Conservation (phyloP, 53 echinoderm and acorn worm genomes). For the Temnopleurus reevesii region DNA sequence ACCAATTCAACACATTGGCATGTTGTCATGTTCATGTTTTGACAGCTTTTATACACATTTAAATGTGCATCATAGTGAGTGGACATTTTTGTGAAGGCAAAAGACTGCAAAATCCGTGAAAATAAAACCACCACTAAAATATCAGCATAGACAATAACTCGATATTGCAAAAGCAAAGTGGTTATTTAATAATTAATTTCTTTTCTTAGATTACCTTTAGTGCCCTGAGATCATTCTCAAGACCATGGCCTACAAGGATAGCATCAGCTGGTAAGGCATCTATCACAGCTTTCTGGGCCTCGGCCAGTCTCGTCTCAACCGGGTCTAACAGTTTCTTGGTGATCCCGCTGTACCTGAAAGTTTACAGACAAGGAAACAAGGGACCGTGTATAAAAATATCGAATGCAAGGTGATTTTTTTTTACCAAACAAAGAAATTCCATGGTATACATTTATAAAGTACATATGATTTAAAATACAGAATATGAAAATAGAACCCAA, state of each 20-base stretch:
- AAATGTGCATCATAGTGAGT: no score
- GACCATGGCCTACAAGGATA: slow-evolving; percentile 91
- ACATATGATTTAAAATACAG: background rate
- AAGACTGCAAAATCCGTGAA: no score
- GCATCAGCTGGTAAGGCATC: slow-evolving; percentile 73
- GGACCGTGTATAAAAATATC: no score
- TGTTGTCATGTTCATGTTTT: no score
- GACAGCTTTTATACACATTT: no score
- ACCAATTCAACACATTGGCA: no score
- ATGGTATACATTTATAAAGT: background rate
- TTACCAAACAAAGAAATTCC: background rate
- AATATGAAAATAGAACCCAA: background rate
- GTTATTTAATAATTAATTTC: no score
- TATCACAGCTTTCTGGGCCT: slow-evolving; percentile 75
- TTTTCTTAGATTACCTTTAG: slow-evolving; percentile 80
- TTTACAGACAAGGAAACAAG: background rate
- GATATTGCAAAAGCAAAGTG: no score
- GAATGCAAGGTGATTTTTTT: background rate
- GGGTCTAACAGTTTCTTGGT: slow-evolving; percentile 74
- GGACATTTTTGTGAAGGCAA: no score
- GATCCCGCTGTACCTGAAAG: slow-evolving; percentile 86
- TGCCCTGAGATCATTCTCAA: slow-evolving; percentile 91
- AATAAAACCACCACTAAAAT: no score
- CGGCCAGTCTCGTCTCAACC: slow-evolving; percentile 66
- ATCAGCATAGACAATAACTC: no score